Conservation (phyloP, 2,888 invertebrate genomes). For the Diploptera punctata region DNA sequence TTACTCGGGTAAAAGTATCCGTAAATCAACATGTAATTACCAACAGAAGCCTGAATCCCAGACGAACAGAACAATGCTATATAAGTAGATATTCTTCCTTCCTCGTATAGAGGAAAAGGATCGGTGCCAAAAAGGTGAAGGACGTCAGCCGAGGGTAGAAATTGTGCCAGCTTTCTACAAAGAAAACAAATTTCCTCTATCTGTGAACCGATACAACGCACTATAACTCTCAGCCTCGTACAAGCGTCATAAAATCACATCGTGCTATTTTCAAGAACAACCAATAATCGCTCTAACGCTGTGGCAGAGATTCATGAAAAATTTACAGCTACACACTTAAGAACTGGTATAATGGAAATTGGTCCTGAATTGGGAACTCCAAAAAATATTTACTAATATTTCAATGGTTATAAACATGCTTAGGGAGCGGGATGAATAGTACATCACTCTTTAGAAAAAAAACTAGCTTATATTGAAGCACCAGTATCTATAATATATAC, state of each 20-base stretch:
- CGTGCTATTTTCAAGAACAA: not conserved
- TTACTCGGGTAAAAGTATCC: not conserved
- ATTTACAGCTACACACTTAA: no score
- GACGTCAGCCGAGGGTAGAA: not conserved
- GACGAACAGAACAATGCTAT: not conserved
- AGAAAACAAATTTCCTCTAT: slow-evolving; percentile 5
- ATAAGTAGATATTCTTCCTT: not conserved
- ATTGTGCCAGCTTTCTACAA: not conserved
- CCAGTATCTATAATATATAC: no score
- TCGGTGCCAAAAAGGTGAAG: slow-evolving; percentile 27
- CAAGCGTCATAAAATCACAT: not conserved
- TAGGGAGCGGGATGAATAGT: no score
- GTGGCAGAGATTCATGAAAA: no score
- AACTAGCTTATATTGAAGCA: no score
- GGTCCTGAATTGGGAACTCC: no score
- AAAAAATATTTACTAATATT: no score
- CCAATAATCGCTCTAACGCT: no score
- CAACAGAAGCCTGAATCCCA: not conserved
- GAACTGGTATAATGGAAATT: no score
- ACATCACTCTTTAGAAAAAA: no score
- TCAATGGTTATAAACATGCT: no score
- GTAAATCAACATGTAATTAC: slow-evolving; percentile 1
- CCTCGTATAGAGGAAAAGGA: not conserved
- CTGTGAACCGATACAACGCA: not conserved
- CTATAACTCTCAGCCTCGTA: not conserved